A percentile compares a stretch with the other conserved stretches of the same genome.
phyloP scores from a whole-genome alignment of 2,113 vertebrate species.

The Cathartes aura region DNA sequence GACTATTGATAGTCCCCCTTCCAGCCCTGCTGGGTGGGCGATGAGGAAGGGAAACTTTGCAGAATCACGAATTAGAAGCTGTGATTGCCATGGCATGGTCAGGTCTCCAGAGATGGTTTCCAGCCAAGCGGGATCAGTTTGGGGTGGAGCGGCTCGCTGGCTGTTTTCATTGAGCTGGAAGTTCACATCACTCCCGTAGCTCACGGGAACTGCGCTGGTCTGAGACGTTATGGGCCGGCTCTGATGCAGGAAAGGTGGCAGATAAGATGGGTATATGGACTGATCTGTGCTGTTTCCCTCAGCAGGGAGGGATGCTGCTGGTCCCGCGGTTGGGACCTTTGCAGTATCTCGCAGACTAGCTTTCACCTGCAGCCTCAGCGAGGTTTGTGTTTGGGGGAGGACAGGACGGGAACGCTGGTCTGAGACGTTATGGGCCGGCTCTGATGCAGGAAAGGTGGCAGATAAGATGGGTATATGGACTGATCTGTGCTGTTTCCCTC shows the following conservation, averaged over 20 bases:
- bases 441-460: not conserved
- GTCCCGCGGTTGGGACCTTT: not conserved
- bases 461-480: not conserved
- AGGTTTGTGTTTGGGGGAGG: not conserved
- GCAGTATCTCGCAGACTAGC: not conserved
- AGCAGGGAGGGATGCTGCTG: not conserved
- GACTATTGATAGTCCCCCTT: not conserved
- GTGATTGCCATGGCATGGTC: not conserved
- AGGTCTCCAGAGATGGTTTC: not conserved
- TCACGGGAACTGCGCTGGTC: not conserved
- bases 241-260: not conserved
- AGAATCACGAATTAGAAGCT: not conserved
- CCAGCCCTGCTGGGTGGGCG: not conserved
- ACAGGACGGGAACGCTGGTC: not conserved
- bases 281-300: not conserved
- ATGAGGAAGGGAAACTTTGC: not conserved
- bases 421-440: not conserved
- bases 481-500: not conserved
- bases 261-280: not conserved
- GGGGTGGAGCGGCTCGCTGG: not conserved
- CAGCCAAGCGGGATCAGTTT: rapidly evolving
- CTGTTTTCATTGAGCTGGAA: not conserved
- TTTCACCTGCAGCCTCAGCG: not conserved
- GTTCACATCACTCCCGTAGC: not conserved
- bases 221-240: not conserved